phyloP scores from a whole-genome alignment of 2,888 invertebrate genomes.

The Caenorhabditis imperialis region DNA sequence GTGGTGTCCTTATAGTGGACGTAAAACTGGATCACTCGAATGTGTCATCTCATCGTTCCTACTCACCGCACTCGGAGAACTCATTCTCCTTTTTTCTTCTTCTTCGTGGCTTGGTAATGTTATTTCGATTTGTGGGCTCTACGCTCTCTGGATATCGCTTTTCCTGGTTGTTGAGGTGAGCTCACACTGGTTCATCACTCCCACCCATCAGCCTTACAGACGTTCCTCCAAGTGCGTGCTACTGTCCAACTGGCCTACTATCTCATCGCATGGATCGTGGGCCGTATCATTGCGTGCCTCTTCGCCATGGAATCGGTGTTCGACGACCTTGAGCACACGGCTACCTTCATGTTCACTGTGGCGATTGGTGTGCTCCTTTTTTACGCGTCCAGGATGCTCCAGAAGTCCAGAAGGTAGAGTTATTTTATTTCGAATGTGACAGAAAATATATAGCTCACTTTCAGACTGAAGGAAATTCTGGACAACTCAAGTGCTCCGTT shows the following conservation, averaged over 20 bases:
- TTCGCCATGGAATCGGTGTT: slow-evolving; percentile 28
- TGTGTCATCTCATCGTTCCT: slow-evolving; percentile 22
- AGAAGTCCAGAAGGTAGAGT: slow-evolving; percentile 32
- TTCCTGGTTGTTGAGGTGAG: slow-evolving; percentile 49
- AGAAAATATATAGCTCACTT: slow-evolving; percentile 1
- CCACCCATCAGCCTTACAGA: slow-evolving; percentile 26
- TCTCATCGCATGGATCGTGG: slow-evolving; percentile 50
- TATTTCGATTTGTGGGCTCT: slow-evolving; percentile 25
- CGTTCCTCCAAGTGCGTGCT: slow-evolving; percentile 31
- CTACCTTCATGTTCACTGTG: slow-evolving; percentile 9
- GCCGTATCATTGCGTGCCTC: slow-evolving; percentile 36
- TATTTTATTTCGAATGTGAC: neutral
- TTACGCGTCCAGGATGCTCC: slow-evolving; percentile 16
- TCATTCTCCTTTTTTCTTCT: slow-evolving; percentile 25
- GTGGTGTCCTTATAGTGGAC: slow-evolving; percentile 32
- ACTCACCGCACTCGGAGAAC: slow-evolving; percentile 19
- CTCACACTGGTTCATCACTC: neutral
- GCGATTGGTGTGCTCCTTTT: slow-evolving; percentile 21
- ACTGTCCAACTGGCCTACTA: slow-evolving; percentile 57
- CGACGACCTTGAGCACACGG: slow-evolving; percentile 6
- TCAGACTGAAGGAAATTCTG: slow-evolving; percentile 58
- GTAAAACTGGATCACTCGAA: slow-evolving; percentile 11
- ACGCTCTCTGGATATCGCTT: slow-evolving; percentile 37
- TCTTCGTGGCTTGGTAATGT: slow-evolving; percentile 16
- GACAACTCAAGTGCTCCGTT: slow-evolving; percentile 55